These are phyloP conservation scores for Drosophila yooni DNA, from an alignment of 2,888 invertebrate genomes.

Conservation along the genomic window DNA sequence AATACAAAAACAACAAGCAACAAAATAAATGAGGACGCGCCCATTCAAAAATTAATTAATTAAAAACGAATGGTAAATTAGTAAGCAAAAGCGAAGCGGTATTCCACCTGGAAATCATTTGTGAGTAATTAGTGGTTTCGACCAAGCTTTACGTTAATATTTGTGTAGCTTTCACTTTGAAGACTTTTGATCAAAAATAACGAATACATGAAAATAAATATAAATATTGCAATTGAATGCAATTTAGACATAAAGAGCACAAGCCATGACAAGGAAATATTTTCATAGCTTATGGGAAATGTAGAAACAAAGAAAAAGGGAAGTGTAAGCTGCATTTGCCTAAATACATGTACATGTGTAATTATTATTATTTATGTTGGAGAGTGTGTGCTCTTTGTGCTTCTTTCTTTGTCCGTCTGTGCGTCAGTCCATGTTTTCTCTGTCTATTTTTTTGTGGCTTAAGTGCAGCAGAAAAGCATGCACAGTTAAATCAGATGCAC, in stretches of 20 bases:
- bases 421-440: neutral
- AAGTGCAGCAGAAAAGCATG: slow-evolving; percentile 53
- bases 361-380: neutral
- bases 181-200: neutral
- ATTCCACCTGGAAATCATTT: slow-evolving; percentile 1
- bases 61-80: neutral
- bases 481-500: slow-evolving; percentile 50
- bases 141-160: neutral
- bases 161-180: neutral
- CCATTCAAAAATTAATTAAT: neutral
- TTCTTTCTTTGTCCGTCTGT: slow-evolving; percentile 15
- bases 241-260: neutral
- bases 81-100: neutral
- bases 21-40: neutral
- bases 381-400: slow-evolving; percentile 2
- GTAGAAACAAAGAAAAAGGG: neutral
- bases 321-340: neutral
- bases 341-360: neutral
- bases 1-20: neutral
- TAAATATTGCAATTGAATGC: neutral
- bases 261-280: neutral
- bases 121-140: neutral
- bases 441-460: slow-evolving; percentile 18
- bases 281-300: neutral
- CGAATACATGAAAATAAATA: neutral